Conservation (phyloP, 2,797 vertebrate genomes). For the Siniperca scherzeri region DNA sequence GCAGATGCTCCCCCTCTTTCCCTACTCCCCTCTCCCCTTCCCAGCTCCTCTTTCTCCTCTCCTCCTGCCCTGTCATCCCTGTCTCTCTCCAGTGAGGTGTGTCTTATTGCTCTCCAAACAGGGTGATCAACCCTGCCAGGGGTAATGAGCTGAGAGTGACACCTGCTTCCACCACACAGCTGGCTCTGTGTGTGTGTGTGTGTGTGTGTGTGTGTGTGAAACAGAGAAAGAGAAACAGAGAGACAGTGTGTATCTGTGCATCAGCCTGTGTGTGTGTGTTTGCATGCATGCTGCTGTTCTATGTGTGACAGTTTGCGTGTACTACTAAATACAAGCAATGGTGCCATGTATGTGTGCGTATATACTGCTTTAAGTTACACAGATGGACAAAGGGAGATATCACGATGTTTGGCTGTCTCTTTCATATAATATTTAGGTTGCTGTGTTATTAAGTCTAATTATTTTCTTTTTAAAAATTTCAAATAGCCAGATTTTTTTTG, state of each 20-base stretch:
- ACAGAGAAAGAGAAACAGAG: constrained; percentile 16
- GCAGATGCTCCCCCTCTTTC: not conserved
- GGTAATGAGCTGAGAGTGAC: constrained; percentile 85
- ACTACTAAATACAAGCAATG: not conserved
- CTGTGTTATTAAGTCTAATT: too few species aligned
- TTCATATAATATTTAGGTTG: not conserved
- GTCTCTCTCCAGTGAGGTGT: constrained; percentile 70
- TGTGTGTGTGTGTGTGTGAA: constrained; percentile 16
- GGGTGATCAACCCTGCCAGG: constrained; percentile 79
- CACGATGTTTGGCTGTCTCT: constrained; percentile 20
- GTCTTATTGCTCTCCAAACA: constrained; percentile 80
- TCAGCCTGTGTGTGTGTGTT: constrained; percentile 12
- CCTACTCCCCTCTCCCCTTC: not conserved
- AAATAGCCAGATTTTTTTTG: too few species aligned
- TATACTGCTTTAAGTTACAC: constrained; percentile 11
- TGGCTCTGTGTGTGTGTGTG: constrained; percentile 56
- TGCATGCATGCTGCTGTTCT: constrained; percentile 9
- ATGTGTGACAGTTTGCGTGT: constrained; percentile 15
- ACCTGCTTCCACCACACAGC: constrained; percentile 83
- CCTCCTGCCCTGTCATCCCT: constrained; percentile 37
- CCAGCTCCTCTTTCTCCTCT: not conserved
- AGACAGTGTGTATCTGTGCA: constrained; percentile 15
- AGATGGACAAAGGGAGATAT: constrained; percentile 32
- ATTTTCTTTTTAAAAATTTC: too few species aligned
- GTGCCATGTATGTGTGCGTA: not conserved